Evolutionary conservation across 1,140 invertebrate genomes (phyloP).

Genomic region (Liolophura sinensis): DNA sequence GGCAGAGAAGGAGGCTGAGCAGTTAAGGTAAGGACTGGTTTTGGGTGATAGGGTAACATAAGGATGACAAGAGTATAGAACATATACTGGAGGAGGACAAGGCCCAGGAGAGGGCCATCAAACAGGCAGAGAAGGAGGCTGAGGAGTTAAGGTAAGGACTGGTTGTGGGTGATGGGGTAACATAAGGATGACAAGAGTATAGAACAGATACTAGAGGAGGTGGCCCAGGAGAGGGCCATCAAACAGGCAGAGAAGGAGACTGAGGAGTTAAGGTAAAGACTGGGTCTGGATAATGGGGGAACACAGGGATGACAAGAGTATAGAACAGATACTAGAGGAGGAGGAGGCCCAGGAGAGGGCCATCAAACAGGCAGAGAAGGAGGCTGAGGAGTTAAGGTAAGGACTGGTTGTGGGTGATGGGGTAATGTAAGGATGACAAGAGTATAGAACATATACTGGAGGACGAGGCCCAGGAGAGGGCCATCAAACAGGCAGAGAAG

Average conservation of each 20-base stretch:
- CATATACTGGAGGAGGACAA: conserved; percentile 60
- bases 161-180: background rate
- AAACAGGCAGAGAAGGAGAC: conserved; percentile 56
- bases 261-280: conserved; percentile 39
- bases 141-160: conserved; percentile 39
- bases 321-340: conserved; percentile 59
- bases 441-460: conserved; percentile 60
- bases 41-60: conserved; percentile 44
- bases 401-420: background rate
- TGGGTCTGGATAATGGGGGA: conserved; percentile 31
- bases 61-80: conserved; percentile 57
- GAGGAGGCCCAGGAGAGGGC: conserved; percentile 56
- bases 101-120: conserved; percentile 47
- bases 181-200: too few species aligned
- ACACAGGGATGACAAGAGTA: conserved; percentile 54
- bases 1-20: conserved; percentile 54
- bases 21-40: conserved; percentile 35
- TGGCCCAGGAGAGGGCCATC: conserved; percentile 37
- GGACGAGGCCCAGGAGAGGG: conserved; percentile 53
- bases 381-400: conserved; percentile 48
- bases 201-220: too few species aligned
- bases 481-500: conserved; percentile 51
- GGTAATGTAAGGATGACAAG: conserved; percentile 49
- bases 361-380: conserved; percentile 51
- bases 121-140: conserved; percentile 56